A percentile compares a stretch with the other conserved stretches of the same genome.
These are phyloP conservation scores for Hirudinaria manillensis DNA, from an alignment of 2,888 invertebrate species.

Conservation along the genomic window DNA sequence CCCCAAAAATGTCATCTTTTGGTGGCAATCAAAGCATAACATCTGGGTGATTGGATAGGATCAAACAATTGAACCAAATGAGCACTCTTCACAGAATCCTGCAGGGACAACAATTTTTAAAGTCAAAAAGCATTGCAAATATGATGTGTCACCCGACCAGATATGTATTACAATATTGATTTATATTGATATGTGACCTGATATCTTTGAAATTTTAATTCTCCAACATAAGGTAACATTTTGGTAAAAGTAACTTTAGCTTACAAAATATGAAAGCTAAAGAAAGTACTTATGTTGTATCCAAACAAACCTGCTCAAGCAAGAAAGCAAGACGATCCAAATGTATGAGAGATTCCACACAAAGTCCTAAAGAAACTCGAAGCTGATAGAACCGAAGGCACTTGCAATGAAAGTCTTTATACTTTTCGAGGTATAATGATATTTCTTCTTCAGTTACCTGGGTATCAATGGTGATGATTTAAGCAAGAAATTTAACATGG, in stretches of 20 bases:
- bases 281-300: too few species aligned
- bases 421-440: constrained; percentile 24
- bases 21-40: constrained; percentile 58
- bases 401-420: constrained; percentile 31
- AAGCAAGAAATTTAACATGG: too few species aligned
- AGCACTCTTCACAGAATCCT: constrained; percentile 51
- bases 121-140: too few species aligned
- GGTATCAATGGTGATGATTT: not conserved
- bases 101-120: not conserved
- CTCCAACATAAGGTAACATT: not conserved
- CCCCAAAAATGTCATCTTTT: constrained; percentile 5
- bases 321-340: constrained; percentile 75
- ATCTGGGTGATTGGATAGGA: constrained; percentile 75
- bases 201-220: not conserved
- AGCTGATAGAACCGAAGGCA: constrained; percentile 66
- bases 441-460: constrained; percentile 31
- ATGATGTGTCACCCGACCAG: too few species aligned
- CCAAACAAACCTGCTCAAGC: constrained; percentile 59
- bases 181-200: too few species aligned
- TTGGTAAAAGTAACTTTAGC: not conserved
- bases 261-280: not conserved
- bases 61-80: constrained; percentile 74
- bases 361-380: constrained; percentile 70
- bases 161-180: too few species aligned
- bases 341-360: constrained; percentile 74